Evolutionary conservation across 2,888 invertebrate species (phyloP), one percentile per base, ranked within the genome.

Genomic region (Calameuta pallipes): DNA sequence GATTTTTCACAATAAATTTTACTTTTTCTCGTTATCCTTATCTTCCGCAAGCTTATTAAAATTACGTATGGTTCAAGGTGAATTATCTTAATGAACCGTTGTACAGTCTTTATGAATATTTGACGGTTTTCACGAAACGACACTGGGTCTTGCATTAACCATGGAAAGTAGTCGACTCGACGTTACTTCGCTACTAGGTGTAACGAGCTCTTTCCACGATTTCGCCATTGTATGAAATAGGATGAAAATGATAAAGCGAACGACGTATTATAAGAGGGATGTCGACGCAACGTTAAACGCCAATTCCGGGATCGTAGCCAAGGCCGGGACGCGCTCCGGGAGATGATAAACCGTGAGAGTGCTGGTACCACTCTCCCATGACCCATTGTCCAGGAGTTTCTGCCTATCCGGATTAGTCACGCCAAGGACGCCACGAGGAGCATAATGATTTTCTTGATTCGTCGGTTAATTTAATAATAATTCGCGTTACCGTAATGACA

Each of bases 361-460:
- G 78, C 73, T 56, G 79, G 81, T 82, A 83, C 83, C 87, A 83
- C 83, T 88, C 88, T 88, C 88, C 88, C 88, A 87, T 88, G 87
- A 87, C 88, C 88, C 87, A 87, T 87, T 87, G 87, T 87, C 87
- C 86, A 87, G 87, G 85, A 80, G 81, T 82, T 83, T 78, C 81
- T 76, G 81, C 76, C 76, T 75, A 79, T 79, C 79, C 35, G 78
- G 75, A 80, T 79, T 77, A 68, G 35, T n/a, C 79, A 82, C 75
- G 78, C 80, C 84, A 85, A 83, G 85, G 82, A 82, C 79, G 78
- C 71, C 31, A 33, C 71, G 71, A 71, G 13, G 71, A 71, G 13
- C 71, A 34, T 71, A 71, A 71, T 2, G 4, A 34, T 34, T 23
- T 9, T 56, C 56, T 56, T 56, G 23, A 56, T 56, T 15, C 56